Evolutionary conservation across 2,797 vertebrate species (phyloP).

Genomic region (Acanthurus tractus): DNA sequence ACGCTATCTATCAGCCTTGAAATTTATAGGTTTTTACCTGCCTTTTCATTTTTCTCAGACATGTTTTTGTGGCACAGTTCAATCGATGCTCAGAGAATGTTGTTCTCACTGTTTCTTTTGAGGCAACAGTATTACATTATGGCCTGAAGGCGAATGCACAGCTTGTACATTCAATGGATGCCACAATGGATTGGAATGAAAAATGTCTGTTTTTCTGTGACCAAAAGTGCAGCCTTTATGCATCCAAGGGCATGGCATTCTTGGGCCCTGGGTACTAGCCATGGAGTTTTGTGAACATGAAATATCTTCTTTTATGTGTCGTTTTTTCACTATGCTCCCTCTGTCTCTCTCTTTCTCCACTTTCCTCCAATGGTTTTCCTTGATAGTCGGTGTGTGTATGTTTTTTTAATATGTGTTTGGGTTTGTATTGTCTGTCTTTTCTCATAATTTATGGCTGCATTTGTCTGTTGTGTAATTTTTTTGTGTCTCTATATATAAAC

Average conservation of each 20-base stretch:
- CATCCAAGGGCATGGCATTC: constrained; percentile 84
- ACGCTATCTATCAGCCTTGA: constrained; percentile 70
- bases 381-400: constrained; percentile 48
- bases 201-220: constrained; percentile 78
- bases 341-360: constrained; percentile 66
- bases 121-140: constrained; percentile 73
- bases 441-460: constrained; percentile 3
- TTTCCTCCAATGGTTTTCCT: constrained; percentile 70
- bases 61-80: constrained; percentile 70
- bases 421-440: constrained; percentile 20
- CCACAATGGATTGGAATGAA: constrained; percentile 77
- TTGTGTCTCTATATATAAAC: not conserved
- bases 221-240: constrained; percentile 81
- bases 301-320: constrained; percentile 82
- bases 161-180: constrained; percentile 77
- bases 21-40: constrained; percentile 76
- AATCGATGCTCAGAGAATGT: constrained; percentile 62
- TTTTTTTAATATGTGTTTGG: constrained; percentile 19
- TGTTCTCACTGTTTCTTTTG: constrained; percentile 72
- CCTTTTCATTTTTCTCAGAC: constrained; percentile 71
- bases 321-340: constrained; percentile 75
- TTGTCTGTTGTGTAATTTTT: not conserved
- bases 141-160: constrained; percentile 77
- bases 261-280: constrained; percentile 72
- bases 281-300: constrained; percentile 78